Evolutionary conservation across 37 sponge, comb jelly and placozoan genomes (phyloP), one percentile per base, ranked within the genome.

Genomic region (Ianthella basta): DNA sequence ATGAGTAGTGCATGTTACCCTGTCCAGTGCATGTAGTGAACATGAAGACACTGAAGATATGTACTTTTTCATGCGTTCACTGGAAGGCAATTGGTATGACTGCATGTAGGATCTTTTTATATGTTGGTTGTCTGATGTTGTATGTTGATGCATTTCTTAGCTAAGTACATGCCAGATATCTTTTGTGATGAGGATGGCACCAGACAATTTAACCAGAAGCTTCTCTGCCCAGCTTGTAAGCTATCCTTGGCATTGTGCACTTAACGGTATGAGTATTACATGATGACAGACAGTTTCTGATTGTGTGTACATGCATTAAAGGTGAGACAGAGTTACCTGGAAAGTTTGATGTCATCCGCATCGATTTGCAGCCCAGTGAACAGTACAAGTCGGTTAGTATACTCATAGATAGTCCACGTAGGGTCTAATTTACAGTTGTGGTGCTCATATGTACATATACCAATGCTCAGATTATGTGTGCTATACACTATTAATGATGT

Each of bases 171-270:
- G n/a, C 34, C 82, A 91, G 95, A 96, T 72, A 87, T 96, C n/a
- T 96, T 96, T 79, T 96, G 97, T 83, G 97, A 96, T 68, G 94
- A 93, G 57, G 95, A 96, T 88, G 97, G 95, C 0, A 83, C 61
- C 70, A 89, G 92, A 63, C 94, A 96, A 55, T 96, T 96, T 79
- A 89, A 66, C 55, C 89, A 80, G 74, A 84, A 88, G 32, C 27
- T 64, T 37, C 63, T 38, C 0, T 96, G 97, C 60, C 97, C 97
- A 32, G 97, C 97, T 79, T 96, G 97, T 89, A 82, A 84, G 88
- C 56, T 33, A 57, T 15, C 15, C 60, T 50, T 53, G 1, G 55
- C 29, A 38, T n/a, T 53, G 16, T 79, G 24, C 53, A 79, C 19
- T 38, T 27, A 15, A 16, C 13, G 8, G 23, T 54, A n/a, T 4